Base-by-base conservation (phyloP, 1,140 invertebrate species). In the Nephila pilipes region DNA sequence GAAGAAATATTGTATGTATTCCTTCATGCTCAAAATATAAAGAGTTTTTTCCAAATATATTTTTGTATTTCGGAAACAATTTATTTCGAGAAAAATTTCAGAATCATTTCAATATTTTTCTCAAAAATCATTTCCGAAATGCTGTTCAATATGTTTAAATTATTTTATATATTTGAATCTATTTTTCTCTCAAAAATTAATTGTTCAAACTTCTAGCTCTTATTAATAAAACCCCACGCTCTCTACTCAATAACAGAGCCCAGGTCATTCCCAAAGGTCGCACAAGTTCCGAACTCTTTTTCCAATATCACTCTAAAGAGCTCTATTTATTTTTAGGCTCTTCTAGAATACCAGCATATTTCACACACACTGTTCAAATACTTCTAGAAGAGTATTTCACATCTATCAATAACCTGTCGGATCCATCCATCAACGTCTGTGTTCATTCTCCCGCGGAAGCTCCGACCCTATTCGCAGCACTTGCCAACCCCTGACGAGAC, bases 321-420 rank as follows among this genome's bases (percentile, higher is more conserved):
- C 65, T 32, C 12, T 65, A 36, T 32, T 75, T 75, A 5, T 20
- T 20, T 32, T 22, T n/a, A 8, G 6, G n/a, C 29, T 12, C 29
- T 29, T 29, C 65, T 75, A 29, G 18, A 25, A 32, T 32, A 75
- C 65, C 29, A 29, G 18, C 65, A 32, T 32, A 75, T 29, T 32
- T 32, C 65, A 20, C 29, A 75, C 16, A 29, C 65, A 75, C 65
- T 29, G 25, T 75, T 32, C 65, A 75, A 75, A 75, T 75, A 75
- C 65, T 75, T 75, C 29, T 75, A 75, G 65, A 75, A 75, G 65
- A 29, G 65, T 32, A 75, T 75, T 75, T 75, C 65, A 29, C 65
- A 75, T 75, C 65, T 75, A 75, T 75, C 65, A 75, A 75, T 32
- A 75, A 75, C 65, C 65, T 75, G 65, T 75, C 65, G 16, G 29